These are phyloP conservation scores for Dolomedes plantarius DNA, from an alignment of 2,888 invertebrate species.

Conservation along the genomic window DNA sequence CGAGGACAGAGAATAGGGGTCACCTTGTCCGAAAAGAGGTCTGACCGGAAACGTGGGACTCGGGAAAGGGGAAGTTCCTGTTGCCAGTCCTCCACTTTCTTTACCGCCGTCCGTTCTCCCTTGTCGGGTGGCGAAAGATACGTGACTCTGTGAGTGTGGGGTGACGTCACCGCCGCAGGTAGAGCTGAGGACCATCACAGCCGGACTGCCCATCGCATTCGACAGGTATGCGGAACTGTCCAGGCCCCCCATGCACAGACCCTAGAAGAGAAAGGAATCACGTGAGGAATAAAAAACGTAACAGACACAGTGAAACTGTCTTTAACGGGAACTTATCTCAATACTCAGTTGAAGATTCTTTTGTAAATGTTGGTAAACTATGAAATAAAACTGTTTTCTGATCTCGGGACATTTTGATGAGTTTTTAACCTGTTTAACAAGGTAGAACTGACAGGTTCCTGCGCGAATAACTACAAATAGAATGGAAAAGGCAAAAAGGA, in stretches of 20 bases:
- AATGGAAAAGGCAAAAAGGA: too few species aligned
- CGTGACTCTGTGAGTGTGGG: slow-evolving; percentile 58
- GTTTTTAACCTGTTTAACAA: too few species aligned
- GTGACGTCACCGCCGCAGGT: slow-evolving; percentile 53
- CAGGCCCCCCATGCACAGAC: slow-evolving; percentile 50
- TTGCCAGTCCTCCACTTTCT: not conserved
- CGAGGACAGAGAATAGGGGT: slow-evolving; percentile 45
- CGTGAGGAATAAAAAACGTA: too few species aligned
- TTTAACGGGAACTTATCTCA: too few species aligned
- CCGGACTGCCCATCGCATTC: slow-evolving; percentile 56
- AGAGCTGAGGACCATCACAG: slow-evolving; percentile 65
- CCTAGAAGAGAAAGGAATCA: slow-evolving; percentile 35
- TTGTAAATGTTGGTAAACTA: too few species aligned
- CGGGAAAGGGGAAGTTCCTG: slow-evolving; percentile 24
- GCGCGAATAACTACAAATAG: too few species aligned
- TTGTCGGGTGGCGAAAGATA: slow-evolving; percentile 40
- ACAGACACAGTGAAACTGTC: too few species aligned
- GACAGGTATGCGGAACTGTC: slow-evolving; percentile 67
- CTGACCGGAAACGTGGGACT: slow-evolving; percentile 47
- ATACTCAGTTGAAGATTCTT: too few species aligned
- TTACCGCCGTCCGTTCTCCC: slow-evolving; percentile 27
- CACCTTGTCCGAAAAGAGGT: slow-evolving; percentile 51
- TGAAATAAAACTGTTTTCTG: too few species aligned
- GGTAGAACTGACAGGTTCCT: too few species aligned
- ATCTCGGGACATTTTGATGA: too few species aligned